Percentiles rank a stretch among this genome's conserved stretches.
phyloP scores from a whole-genome alignment of 2,113 vertebrate genomes.

The Antechinus stuartii region DNA sequence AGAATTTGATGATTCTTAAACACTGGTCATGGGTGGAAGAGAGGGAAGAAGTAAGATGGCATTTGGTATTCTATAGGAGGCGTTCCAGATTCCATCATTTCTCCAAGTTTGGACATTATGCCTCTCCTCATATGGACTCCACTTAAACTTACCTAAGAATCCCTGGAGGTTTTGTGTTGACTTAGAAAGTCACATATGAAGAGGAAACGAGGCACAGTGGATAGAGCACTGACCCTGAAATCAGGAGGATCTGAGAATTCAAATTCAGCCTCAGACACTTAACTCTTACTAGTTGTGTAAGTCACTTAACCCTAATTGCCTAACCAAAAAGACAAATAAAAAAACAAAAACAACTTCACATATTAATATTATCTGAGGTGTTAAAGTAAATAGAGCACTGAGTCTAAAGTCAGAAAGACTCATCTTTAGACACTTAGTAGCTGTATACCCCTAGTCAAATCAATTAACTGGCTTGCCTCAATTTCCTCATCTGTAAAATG shows the following conservation, averaged over 20 bases:
- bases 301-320: no score
- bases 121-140: not conserved
- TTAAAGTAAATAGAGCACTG: not conserved
- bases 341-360: not conserved
- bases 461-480: not conserved
- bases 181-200: not conserved
- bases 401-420: not conserved
- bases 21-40: not conserved
- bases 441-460: not conserved
- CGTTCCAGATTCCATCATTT: not conserved
- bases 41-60: not conserved
- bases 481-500: not conserved
- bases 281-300: no score
- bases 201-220: no score
- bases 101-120: not conserved
- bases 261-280: no score
- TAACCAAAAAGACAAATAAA: no score
- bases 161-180: not conserved
- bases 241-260: no score
- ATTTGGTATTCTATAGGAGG: not conserved
- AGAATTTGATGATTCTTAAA: not conserved
- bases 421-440: not conserved
- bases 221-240: no score
- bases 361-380: not conserved
- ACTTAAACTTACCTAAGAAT: not conserved